Percentiles rank a stretch among this genome's conserved stretches.
Conservation (phyloP, 2,797 vertebrate species). For the Botia kubotai region DNA sequence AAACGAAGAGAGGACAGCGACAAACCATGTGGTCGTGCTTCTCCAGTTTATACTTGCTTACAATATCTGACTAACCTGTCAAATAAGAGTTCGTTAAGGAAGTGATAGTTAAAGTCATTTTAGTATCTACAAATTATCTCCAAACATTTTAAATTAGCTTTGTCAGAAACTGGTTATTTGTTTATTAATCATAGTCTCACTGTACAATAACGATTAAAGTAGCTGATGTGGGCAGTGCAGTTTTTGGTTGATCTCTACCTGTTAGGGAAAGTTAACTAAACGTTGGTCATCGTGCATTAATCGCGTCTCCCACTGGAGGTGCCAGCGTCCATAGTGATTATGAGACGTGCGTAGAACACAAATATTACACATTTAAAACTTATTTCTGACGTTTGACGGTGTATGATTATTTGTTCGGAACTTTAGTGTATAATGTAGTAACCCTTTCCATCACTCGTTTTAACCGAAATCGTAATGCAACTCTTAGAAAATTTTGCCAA, state of each 20-base stretch:
- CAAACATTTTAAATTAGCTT: too few relatives aligned
- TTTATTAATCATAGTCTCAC: background rate
- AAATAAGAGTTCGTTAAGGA: background rate
- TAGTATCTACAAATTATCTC: too few relatives aligned
- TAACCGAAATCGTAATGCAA: background rate
- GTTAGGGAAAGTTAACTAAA: background rate
- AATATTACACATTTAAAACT: too few relatives aligned
- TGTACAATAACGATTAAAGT: background rate
- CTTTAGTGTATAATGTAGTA: background rate
- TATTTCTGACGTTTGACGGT: background rate
- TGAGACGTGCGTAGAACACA: too few relatives aligned
- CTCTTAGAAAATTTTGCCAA: background rate
- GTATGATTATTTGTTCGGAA: too few relatives aligned
- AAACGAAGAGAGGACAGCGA: background rate
- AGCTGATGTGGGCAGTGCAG: background rate
- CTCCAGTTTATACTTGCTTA: background rate
- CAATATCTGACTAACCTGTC: background rate
- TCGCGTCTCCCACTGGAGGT: constrained; percentile 6
- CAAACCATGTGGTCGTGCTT: background rate
- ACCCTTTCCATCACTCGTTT: background rate
- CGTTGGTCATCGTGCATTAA: background rate
- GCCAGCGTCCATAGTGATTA: too few relatives aligned
- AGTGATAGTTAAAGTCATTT: background rate
- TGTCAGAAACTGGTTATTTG: background rate
- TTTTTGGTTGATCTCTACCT: background rate